phyloP scores from a whole-genome alignment of 2,113 vertebrate genomes.

The Tricholaema leucomelas region DNA sequence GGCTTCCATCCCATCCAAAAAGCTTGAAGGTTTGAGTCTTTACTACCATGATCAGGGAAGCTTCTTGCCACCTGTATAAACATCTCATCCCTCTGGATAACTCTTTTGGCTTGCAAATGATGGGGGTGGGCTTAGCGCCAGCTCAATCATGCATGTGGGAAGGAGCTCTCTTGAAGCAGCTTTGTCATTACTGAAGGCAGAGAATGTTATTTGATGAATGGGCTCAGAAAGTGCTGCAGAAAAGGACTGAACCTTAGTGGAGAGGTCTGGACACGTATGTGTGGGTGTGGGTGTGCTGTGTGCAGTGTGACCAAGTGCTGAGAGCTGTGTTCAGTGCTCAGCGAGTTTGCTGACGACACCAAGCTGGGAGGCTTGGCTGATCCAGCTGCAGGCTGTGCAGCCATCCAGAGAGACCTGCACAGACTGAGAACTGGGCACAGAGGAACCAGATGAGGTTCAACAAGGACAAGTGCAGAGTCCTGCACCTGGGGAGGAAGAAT shows the following conservation, averaged over 20 bases:
- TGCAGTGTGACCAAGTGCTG: no score
- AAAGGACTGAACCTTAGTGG: background rate
- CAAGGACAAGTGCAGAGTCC: no score
- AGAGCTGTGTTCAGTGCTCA: no score
- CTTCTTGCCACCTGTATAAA: slow-evolving; percentile 1
- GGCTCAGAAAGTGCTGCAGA: background rate
- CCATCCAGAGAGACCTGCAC: no score
- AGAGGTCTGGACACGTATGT: background rate
- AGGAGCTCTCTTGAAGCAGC: background rate
- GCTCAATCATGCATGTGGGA: background rate
- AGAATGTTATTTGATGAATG: background rate
- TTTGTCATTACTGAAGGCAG: background rate
- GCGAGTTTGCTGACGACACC: no score
- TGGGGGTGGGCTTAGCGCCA: background rate
- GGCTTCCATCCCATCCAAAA: background rate
- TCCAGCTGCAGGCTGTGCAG: no score
- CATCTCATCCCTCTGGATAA: background rate
- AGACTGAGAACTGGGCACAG: no score
- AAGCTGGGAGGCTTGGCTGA: no score
- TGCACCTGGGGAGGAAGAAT: no score
- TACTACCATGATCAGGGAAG: background rate
- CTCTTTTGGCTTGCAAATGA: background rate
- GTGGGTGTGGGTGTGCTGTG: no score
- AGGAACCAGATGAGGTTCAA: no score
- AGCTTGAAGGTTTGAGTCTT: background rate